phyloP scores from a whole-genome alignment of 35 echinoderm and acorn worm genomes.

The Lytechinus pictus region DNA sequence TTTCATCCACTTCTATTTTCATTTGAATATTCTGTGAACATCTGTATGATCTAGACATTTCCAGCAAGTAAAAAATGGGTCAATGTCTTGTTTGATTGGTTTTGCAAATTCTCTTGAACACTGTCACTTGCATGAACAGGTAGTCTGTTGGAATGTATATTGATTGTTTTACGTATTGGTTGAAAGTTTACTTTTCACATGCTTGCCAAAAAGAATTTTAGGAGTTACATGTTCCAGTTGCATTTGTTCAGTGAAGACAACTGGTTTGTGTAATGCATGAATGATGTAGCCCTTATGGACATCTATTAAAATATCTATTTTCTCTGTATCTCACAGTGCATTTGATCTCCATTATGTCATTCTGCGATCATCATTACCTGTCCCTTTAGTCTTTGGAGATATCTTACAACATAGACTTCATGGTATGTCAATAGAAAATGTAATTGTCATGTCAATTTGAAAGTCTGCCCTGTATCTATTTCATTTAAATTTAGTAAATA shows the following conservation, averaged over 20 bases:
- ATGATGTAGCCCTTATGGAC: neutral
- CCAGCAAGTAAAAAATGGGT: neutral
- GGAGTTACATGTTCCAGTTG: neutral
- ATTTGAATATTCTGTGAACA: neutral
- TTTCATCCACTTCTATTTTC: neutral
- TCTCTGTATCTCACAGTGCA: slow-evolving; percentile 70
- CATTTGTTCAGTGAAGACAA: neutral
- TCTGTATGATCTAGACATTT: neutral
- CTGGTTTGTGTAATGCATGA: neutral
- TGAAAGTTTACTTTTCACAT: neutral
- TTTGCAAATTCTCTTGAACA: neutral
- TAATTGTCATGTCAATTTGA: neutral
- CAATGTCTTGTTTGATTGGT: neutral
- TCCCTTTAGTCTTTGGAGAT: slow-evolving; percentile 72
- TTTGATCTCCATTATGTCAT: slow-evolving; percentile 85
- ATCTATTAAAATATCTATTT: neutral
- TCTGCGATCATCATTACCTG: slow-evolving; percentile 72
- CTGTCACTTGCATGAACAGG: neutral
- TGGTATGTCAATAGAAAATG: slow-evolving; percentile 56
- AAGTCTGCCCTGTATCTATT: neutral
- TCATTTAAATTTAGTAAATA: neutral
- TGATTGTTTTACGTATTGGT: neutral
- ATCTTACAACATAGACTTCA: slow-evolving; percentile 74
- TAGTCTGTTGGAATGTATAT: neutral
- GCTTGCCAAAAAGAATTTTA: neutral